Evolutionary conservation across 2,797 vertebrate genomes (phyloP), one percentile per base, ranked within the genome.

Genomic region (Ataeniobius toweri): DNA sequence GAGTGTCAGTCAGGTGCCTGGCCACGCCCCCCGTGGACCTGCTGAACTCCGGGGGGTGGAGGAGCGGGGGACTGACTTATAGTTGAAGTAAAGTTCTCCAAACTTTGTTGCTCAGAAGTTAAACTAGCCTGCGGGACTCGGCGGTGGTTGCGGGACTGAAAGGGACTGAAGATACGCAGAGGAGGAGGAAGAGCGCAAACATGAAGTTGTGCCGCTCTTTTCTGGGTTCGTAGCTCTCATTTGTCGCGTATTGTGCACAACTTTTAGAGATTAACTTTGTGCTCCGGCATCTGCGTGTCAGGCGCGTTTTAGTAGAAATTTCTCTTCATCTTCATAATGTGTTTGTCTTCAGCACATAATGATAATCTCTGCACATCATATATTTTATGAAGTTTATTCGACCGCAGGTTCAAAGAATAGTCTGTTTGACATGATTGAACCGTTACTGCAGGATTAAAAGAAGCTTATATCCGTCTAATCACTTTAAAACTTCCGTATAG

Each of bases 161-260:
- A 36, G 89, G 84, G 75, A 80, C 79, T 63, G 83, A 82, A 71
- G 31, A 65, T 18, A 81, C 39, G 12, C 53, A 31, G 75, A 77
- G 59, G 68, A 41, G 63, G n/a, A 53, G 48, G 59, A 86, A 77
- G 80, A 91, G 85, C 83, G 95, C 95, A 89, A 94, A 93, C 91
- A 98, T 98, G 98, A 97, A 95, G 93, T 95, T 98, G 94, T 98
- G 98, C 81, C 95, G 95, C 93, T 94, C 93, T 80, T 98, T 98
- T 92, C 94, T 99, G 87, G 97, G 97, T 99, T 94, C 90, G 97
- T 98, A 94, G 75, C 69, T n/a, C 53, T 79, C 39, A 51, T 69
- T 46, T n/a, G 10, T 44, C 24, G 22, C 41, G 24, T 5, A 1
- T n/a, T 69, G 5, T 69, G 24, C 67, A 22, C 67, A 44, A 44